Conservation (phyloP, 2,113 vertebrate species). For the Hystrix cristata region DNA sequence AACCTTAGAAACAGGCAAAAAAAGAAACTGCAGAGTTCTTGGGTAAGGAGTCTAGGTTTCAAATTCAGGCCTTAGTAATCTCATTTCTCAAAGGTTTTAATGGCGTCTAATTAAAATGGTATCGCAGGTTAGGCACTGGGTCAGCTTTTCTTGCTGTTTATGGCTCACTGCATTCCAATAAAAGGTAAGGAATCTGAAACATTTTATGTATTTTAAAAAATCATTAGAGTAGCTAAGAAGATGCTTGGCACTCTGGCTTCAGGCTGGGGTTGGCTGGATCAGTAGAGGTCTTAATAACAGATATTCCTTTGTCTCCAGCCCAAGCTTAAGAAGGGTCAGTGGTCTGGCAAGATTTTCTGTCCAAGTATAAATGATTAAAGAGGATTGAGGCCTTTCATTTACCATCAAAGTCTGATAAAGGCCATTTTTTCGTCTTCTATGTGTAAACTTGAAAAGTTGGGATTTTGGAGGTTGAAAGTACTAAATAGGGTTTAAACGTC, state of each 20-base stretch:
- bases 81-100: not conserved
- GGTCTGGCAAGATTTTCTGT: constrained; percentile 26
- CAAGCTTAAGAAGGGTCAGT: not conserved
- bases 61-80: not conserved
- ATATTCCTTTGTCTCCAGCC: not conserved
- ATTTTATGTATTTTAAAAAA: constrained; percentile 4
- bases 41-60: constrained; percentile 46
- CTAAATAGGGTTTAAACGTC: not conserved
- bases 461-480: not conserved
- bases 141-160: constrained; percentile 41
- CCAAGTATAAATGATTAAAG: not conserved
- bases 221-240: not conserved
- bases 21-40: not conserved
- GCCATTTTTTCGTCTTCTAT: not conserved
- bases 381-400: not conserved
- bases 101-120: not conserved
- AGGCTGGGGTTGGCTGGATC: not conserved
- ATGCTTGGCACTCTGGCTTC: not conserved
- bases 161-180: not conserved
- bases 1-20: not conserved
- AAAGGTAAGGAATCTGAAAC: constrained; percentile 52
- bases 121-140: not conserved
- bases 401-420: constrained; percentile 6
- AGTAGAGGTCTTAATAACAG: not conserved
- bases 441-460: constrained; percentile 6